Base-by-base conservation (phyloP, 2,113 vertebrate species). In the Chloebia gouldiae region DNA sequence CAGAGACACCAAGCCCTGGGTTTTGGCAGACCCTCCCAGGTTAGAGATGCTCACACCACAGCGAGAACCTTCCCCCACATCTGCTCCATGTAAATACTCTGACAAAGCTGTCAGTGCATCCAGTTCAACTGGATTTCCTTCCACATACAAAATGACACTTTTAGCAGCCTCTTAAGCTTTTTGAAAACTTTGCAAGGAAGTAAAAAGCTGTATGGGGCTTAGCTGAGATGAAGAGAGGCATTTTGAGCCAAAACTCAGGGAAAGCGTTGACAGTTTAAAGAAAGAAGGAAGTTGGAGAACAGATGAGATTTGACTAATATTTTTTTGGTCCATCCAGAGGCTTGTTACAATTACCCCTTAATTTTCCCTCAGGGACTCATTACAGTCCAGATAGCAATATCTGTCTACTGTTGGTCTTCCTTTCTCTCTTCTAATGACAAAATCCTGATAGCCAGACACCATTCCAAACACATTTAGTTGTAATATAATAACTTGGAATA, bases 221-320 rank as follows among this genome's bases (percentile, higher is more conserved):
- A 96, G 88, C 80, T 88, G 90, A 88, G 92, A 90, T 65, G 90
- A 86, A 94, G 82, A 60, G 28, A 68, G 45, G 80, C 44, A 35
- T 61, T 88, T 53, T 33, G 80, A 90, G 96, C 96, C 96, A 96
- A 95, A 90, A 86, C 1, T 3, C 53, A 86, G 1, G 35, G 93
- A 33, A 92, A 76, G 92, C 75, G 90, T 64, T 96, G 95, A 96
- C 96, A 96, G 90, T 86, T 94, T 86, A 93, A 92, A 95, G 85
- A 83, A 94, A 93, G 64, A 78, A 91, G 80, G 88, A 94, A 94
- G 80, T 9, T 84, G 53, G 72, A 92, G 92, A 92, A 69, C 86
- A 88, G 92, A 79, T 0, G 44, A 86, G 68, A 93, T 93, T 63
- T 90, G 81, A 86, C 76, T 86, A 54, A 92, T 81, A 86, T 65